A percentile compares a stretch with the other conserved stretches of the same genome.
Evolutionary conservation across 1,140 invertebrate species (phyloP).

Genomic region (Drosophila subobscura): DNA sequence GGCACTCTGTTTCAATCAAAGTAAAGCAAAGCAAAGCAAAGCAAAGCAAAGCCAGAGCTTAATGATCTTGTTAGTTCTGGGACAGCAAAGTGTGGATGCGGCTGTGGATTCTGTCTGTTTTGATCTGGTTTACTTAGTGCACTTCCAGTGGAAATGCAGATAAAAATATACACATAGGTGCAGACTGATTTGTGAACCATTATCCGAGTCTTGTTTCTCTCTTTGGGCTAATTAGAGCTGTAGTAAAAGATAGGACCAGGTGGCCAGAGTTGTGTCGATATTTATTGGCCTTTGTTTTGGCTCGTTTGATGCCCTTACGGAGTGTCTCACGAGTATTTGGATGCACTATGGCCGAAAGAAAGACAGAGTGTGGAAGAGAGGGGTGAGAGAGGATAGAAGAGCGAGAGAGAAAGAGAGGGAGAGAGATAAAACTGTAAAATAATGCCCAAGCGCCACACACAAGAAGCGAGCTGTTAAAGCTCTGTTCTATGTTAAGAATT

Average conservation of each 20-base stretch:
- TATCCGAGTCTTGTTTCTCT: conserved; percentile 12
- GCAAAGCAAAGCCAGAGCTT: conserved; percentile 39
- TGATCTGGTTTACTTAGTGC: conserved; percentile 1
- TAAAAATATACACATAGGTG: background rate
- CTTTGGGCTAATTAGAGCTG: conserved; percentile 51
- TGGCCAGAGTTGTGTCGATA: conserved; percentile 25
- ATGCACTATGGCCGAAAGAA: no score
- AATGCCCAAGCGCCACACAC: no score
- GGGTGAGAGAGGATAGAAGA: no score
- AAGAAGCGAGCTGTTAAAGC: no score
- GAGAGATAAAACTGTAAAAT: no score
- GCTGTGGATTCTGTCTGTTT: background rate
- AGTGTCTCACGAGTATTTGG: no score
- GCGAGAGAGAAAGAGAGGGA: no score
- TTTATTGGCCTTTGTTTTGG: conserved; percentile 16
- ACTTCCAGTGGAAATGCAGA: conserved; percentile 7
- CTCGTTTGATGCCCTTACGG: no score
- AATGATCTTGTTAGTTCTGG: conserved; percentile 64
- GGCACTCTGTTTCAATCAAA: conserved; percentile 61
- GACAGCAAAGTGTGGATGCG: conserved; percentile 19
- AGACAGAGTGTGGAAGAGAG: no score
- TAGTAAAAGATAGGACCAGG: conserved; percentile 19
- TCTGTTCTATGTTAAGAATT: no score
- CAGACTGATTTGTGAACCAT: conserved; percentile 55
- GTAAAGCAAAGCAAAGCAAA: conserved; percentile 44